These are phyloP conservation scores for Aspiorhynchus laticeps DNA, from an alignment of 2,113 vertebrate species.

Conservation along the genomic window DNA sequence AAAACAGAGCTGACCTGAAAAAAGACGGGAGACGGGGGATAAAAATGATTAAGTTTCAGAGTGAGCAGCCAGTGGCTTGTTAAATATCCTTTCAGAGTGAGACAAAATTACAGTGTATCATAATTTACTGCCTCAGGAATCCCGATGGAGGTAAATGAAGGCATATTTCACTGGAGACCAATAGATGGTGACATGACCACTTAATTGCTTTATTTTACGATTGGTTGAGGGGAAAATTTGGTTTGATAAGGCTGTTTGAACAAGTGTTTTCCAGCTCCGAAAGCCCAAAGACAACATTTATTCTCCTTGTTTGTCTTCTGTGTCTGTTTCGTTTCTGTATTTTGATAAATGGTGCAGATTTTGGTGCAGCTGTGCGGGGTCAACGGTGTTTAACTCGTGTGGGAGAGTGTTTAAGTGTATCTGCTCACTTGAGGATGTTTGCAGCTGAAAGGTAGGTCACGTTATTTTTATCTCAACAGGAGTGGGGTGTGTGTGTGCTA, in stretches of 20 bases:
- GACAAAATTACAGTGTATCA: constrained; percentile 48
- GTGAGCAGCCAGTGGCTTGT: constrained; percentile 47
- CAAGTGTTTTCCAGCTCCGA: constrained; percentile 44
- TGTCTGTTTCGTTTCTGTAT: constrained; percentile 36
- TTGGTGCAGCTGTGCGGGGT: constrained; percentile 49
- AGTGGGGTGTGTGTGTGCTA: constrained; percentile 38
- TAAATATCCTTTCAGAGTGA: constrained; percentile 48
- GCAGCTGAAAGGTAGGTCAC: constrained; percentile 58
- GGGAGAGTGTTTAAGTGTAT: constrained; percentile 40
- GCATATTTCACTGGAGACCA: constrained; percentile 47
- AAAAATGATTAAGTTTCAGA: constrained; percentile 31
- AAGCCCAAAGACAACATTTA: constrained; percentile 40
- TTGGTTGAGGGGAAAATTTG: constrained; percentile 46
- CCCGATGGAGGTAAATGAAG: constrained; percentile 38
- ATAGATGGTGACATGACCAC: constrained; percentile 42
- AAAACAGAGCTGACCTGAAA: constrained; percentile 48
- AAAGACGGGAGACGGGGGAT: constrained; percentile 16
- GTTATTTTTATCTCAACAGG: constrained; percentile 61
- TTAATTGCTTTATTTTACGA: constrained; percentile 50
- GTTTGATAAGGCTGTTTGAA: constrained; percentile 46
- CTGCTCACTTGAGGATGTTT: constrained; percentile 49
- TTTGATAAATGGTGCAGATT: constrained; percentile 37
- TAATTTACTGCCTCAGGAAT: constrained; percentile 37
- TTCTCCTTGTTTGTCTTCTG: constrained; percentile 33
- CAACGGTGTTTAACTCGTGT: constrained; percentile 46